Evolutionary conservation across 2,797 vertebrate species (phyloP).

Genomic region (Distichodus sexfasciatus): DNA sequence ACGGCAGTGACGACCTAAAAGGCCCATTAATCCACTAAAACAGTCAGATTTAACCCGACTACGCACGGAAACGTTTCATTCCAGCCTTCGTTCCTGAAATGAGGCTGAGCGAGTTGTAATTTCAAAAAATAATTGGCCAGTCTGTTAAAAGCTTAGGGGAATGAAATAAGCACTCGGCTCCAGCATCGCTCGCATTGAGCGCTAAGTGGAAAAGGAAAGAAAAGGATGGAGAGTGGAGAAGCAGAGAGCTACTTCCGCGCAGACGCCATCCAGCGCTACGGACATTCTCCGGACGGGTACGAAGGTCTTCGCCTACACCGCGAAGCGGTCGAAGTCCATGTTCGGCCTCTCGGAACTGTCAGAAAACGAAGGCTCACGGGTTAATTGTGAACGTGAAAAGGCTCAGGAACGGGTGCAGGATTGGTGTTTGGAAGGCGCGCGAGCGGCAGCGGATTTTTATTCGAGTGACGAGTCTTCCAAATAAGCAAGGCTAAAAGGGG

Average conservation of each 20-base stretch:
- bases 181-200: slow-evolving; percentile 33
- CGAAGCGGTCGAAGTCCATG: not conserved
- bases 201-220: not conserved
- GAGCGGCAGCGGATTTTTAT: slow-evolving; percentile 6
- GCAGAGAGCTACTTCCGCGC: not conserved
- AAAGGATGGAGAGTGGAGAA: slow-evolving; percentile 13
- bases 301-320: too few species aligned
- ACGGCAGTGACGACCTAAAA: not conserved
- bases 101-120: slow-evolving; percentile 47
- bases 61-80: slow-evolving; percentile 27
- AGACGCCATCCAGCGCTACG: slow-evolving; percentile 11
- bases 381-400: slow-evolving; percentile 19
- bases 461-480: not conserved
- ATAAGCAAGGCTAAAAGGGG: not conserved
- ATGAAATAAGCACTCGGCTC: slow-evolving; percentile 53
- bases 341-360: not conserved
- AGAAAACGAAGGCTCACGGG: slow-evolving; percentile 14
- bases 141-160: slow-evolving; percentile 52
- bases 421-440: not conserved
- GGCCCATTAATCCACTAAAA: not conserved
- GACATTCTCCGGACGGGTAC: slow-evolving; percentile 15
- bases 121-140: slow-evolving; percentile 59
- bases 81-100: slow-evolving; percentile 56
- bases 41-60: slow-evolving; percentile 44
- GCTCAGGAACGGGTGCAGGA: slow-evolving; percentile 20